Conservation (phyloP, 2,113 vertebrate species). For the Neotragus moschatus region DNA sequence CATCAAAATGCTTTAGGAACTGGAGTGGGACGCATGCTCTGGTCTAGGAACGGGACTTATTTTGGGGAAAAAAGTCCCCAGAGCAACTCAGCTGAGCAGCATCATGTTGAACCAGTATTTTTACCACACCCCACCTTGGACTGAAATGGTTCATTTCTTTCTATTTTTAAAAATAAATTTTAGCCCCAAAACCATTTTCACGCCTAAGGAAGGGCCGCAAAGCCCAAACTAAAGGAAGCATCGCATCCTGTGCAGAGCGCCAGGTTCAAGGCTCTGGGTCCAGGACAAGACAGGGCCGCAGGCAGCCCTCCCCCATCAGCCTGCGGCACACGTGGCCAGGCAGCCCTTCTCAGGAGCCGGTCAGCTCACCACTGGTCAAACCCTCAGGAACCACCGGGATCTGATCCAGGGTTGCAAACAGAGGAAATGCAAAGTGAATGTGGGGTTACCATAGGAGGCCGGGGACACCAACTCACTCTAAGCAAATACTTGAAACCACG, state of each 20-base stretch:
- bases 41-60: background rate
- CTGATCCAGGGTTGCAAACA: background rate
- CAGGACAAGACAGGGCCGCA: background rate
- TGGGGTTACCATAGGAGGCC: background rate
- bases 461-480: background rate
- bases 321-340: accelerated
- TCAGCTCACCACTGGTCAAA: background rate
- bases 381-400: accelerated
- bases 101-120: accelerated
- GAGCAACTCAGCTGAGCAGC: background rate
- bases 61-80: accelerated
- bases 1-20: background rate
- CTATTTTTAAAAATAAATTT: background rate
- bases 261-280: background rate
- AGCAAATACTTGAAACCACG: background rate
- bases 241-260: accelerated
- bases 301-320: background rate
- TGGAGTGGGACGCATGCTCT: background rate
- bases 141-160: background rate
- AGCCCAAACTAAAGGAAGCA: background rate
- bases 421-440: background rate
- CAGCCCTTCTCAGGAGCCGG: background rate
- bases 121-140: background rate
- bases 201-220: background rate
- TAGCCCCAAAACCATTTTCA: background rate